Evolutionary conservation across 2,797 vertebrate species (phyloP).

Genomic region (Urocyon cinereoargenteus): DNA sequence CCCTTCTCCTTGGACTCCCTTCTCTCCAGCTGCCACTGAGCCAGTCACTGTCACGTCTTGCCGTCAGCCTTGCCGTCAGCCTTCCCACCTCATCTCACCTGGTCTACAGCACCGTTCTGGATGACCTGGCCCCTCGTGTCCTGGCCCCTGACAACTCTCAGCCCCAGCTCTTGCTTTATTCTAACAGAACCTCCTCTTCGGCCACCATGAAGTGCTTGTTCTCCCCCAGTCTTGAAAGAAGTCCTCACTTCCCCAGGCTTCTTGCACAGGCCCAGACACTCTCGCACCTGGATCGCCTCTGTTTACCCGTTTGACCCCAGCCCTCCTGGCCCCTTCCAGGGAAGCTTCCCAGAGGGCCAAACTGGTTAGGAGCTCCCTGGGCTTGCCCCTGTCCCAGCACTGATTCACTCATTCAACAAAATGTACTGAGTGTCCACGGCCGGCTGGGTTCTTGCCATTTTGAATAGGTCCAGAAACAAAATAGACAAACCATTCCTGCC

Average conservation of each 20-base stretch:
- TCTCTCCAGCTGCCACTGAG: not conserved
- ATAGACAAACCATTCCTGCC: not conserved
- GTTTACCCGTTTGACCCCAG: not conserved
- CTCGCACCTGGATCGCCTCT: not conserved
- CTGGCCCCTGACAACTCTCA: not conserved
- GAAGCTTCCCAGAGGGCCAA: not conserved
- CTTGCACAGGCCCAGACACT: not conserved
- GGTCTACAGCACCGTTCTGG: accelerated
- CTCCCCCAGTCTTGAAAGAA: not conserved
- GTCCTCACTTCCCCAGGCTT: not conserved
- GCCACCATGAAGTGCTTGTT: not conserved
- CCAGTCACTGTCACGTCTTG: too few species aligned
- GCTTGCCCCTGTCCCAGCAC: not conserved
- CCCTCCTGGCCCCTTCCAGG: not conserved
- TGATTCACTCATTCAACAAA: not conserved
- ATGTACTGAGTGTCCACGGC: not conserved
- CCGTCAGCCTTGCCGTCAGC: not conserved
- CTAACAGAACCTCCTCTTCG: not conserved
- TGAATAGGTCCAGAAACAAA: not conserved
- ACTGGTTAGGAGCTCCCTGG: not conserved
- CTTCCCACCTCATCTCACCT: not conserved
- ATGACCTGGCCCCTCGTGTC: not conserved
- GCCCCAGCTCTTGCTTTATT: not conserved
- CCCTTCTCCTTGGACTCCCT: not conserved
- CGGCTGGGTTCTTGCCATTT: not conserved